A percentile compares a stretch with the other conserved stretches of the same genome.
These are phyloP conservation scores for Prionace glauca DNA, from an alignment of 2,797 vertebrate species.

Conservation along the genomic window DNA sequence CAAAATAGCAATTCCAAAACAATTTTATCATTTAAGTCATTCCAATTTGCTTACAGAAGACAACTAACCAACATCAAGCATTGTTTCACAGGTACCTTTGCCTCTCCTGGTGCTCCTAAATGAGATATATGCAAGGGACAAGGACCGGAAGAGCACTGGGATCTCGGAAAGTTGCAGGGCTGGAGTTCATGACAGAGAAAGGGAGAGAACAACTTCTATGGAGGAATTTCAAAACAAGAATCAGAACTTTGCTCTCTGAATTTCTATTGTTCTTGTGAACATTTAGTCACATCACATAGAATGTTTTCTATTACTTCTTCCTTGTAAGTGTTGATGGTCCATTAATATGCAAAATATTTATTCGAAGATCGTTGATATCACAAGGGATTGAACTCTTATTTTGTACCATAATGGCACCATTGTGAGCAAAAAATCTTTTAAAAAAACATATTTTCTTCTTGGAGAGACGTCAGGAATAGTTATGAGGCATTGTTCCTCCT, in stretches of 20 bases:
- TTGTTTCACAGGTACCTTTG: no score
- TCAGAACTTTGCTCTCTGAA: no score
- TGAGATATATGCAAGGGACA: no score
- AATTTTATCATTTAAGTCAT: no score
- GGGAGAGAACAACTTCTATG: no score
- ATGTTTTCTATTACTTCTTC: neutral
- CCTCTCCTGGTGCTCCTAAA: no score
- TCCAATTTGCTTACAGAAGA: no score
- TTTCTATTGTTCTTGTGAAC: neutral
- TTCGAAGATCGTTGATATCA: neutral
- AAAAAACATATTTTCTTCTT: neutral
- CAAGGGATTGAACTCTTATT: neutral
- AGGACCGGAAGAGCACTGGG: neutral
- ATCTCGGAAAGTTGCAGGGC: neutral
- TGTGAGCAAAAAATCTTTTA: neutral
- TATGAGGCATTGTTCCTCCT: neutral
- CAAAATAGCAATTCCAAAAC: no score
- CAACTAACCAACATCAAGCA: no score
- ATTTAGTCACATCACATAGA: neutral
- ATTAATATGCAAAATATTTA: neutral
- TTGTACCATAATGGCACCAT: neutral
- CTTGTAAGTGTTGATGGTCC: neutral
- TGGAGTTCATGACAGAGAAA: neutral
- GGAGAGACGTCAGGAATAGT: neutral
- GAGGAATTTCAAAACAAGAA: no score